Evolutionary conservation across 2,797 vertebrate genomes (phyloP), one percentile per base, ranked within the genome.

Genomic region (Gymnodraco acuticeps): DNA sequence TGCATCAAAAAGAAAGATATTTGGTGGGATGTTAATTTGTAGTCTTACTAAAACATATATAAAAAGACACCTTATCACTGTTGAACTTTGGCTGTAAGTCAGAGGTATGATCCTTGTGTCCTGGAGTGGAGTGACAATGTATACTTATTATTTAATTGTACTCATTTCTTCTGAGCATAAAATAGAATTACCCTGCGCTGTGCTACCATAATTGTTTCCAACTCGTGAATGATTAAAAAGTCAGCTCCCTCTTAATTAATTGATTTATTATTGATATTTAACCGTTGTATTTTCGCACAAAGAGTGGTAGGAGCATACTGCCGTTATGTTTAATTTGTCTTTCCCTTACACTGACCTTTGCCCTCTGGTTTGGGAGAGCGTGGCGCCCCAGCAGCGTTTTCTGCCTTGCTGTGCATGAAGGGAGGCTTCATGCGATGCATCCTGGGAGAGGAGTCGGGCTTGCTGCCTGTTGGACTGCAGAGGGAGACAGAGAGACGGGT

Each of bases 401-500:
- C 95, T 0, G 81, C 80, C 82, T 95, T 96, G 75, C 95, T 87
- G 84, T 87, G 96, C 76, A 98, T 95, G 90, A 98, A 96, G 59
- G 96, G 96, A 50, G 96, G 92, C 84, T 96, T 96, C 91, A 97
- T 95, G 0, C 97, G 96, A 59, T 95, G 87, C 90, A 96, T 90
- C 90, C 96, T 95, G 55, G 98, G 98, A 12, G 98, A 99, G 16
- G 96, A 96, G 83, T 99, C 98, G 0, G 97, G 97, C 84, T 99
- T 99, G 76, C 88, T 86, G 43, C 95, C 95, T 74, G 95, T 95
- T 2, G 96, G 95, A 93, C 98, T 99, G 94, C 55, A 53, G 83
- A 66, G 84, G 93, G 88, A 46, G 79, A 83, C 75, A 87, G 64
- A 90, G 70, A 81, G 43, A 51, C 3, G 0, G 7, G 43, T 62